Evolutionary conservation across 2,888 invertebrate genomes (phyloP).

Genomic region (Tetragonisca angustula): DNA sequence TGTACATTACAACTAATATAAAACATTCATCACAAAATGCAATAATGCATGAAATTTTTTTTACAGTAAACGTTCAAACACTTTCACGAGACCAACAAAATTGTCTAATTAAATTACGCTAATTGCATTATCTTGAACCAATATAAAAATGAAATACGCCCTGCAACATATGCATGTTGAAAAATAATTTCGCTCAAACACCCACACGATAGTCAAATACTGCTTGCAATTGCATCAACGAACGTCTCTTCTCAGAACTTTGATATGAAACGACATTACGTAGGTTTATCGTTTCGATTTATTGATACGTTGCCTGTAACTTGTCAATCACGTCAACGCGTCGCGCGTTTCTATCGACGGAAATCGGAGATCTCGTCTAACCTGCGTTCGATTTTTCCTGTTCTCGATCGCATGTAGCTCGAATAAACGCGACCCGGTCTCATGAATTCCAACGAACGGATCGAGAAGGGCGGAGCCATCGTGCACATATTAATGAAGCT

Average conservation of each 20-base stretch:
- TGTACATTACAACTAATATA: too few species aligned
- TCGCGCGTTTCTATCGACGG: background rate
- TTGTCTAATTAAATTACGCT: too few species aligned
- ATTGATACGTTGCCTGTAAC: too few species aligned
- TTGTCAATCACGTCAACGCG: background rate
- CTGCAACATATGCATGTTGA: too few species aligned
- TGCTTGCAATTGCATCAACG: background rate
- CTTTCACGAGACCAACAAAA: too few species aligned
- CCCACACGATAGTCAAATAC: background rate
- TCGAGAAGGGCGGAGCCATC: background rate
- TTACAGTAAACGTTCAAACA: too few species aligned
- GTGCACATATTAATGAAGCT: constrained; percentile 24
- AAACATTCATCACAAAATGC: too few species aligned
- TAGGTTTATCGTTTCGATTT: background rate
- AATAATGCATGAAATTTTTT: too few species aligned
- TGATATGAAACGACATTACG: background rate
- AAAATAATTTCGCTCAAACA: too few species aligned
- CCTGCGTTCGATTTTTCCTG: background rate
- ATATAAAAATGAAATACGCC: too few species aligned
- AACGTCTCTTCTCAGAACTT: background rate
- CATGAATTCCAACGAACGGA: background rate
- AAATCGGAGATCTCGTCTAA: background rate
- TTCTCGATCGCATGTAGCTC: background rate
- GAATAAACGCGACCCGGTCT: background rate
- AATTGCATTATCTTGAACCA: too few species aligned